These are phyloP conservation scores for Limenitis camilla DNA, from an alignment of 2,888 invertebrate species.

Conservation along the genomic window DNA sequence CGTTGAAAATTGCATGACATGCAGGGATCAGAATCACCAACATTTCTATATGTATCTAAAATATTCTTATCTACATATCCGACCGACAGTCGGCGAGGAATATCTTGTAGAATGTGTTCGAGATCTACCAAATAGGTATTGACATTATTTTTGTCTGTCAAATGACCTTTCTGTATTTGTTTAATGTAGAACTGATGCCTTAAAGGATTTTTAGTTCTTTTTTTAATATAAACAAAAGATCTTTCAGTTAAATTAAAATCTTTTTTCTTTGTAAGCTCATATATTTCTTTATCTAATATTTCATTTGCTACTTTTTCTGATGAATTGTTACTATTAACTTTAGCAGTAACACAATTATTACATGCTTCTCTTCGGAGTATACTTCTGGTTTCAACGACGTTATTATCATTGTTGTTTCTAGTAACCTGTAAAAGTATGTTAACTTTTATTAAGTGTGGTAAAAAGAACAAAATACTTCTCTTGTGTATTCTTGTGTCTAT, in stretches of 20 bases:
- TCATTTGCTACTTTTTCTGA: not conserved
- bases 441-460: not conserved
- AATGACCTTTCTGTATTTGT: not conserved
- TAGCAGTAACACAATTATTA: not conserved
- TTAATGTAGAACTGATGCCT: not conserved
- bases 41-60: not conserved
- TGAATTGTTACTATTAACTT: not conserved
- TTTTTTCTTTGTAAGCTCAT: slow-evolving; percentile 34
- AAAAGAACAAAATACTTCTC: no score
- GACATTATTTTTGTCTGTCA: not conserved
- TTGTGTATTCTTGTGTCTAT: no score
- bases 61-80: slow-evolving; percentile 8
- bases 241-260: slow-evolving; percentile 43
- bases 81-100: slow-evolving; percentile 6
- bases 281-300: slow-evolving; percentile 35
- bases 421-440: not conserved
- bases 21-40: no score
- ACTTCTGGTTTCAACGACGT: not conserved
- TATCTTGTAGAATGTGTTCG: slow-evolving; percentile 10
- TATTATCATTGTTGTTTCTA: not conserved
- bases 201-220: slow-evolving; percentile 33
- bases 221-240: slow-evolving; percentile 50
- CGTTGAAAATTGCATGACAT: no score
- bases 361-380: not conserved
- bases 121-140: slow-evolving; percentile 5